Base-by-base conservation (phyloP, 2,888 invertebrate species). In the Drosophila paranaensis region DNA sequence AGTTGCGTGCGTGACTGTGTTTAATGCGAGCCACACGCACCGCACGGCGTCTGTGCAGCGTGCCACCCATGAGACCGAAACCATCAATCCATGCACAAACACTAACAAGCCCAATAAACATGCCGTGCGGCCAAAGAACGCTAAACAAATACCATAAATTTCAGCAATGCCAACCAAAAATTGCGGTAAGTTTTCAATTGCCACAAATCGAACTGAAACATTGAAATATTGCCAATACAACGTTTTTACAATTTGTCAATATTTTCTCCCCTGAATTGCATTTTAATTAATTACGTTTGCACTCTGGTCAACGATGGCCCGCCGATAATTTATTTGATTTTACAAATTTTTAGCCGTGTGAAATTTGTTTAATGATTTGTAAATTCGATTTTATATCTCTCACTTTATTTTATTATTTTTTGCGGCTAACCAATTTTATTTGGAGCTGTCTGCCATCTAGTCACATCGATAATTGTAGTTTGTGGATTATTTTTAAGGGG, bases 231-330 rank as follows among this genome's bases (percentile, higher is more conserved):
- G 35, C 35, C 55, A 62, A 62, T 30, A 35, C 40, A 16, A 33
- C 50, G 46, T 67, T 68, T 65, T 14, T 14, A 20, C 14, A 1
- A 37, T 25, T 37, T 25, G 20, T 14, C 37, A 37, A 37, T 54
- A 27, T 40, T 66, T 45, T 66, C 54, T 51, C 9, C 25, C 37
- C 37, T 13, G 61, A 74, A 85, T 81, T 65, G 68, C 63, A 74
- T 79, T 87, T 76, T 81, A 84, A 85, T 85, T 87, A 86, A 85
- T 85, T 79, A 71, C 63, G 66, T 84, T 81, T 84, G 73, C 74
- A 71, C 69, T 71, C 56, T 64, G 81, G 71, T 73, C 58, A 33
- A 55, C 20, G 14, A 37, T 42, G 53, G 46, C 25, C 53, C 55
- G 25, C 3, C 11, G 37, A 62, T 65, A 76, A 70, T 77, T 73